Conservation (phyloP, 2,888 invertebrate genomes). For the Drosophila gaucha region DNA sequence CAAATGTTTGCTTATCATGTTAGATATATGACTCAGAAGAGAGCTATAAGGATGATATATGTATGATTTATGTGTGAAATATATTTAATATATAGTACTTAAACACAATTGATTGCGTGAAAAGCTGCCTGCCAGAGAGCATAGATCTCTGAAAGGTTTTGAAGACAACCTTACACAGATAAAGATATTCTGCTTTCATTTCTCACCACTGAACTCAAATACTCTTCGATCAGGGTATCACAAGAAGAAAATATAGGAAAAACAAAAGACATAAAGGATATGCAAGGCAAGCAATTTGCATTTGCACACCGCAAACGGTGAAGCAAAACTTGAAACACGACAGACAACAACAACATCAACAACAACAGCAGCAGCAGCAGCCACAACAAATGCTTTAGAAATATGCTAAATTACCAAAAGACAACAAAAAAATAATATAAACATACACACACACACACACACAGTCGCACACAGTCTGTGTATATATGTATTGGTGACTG, state of each 20-base stretch:
- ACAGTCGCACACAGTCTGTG: conserved; percentile 24
- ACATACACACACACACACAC: conserved; percentile 18
- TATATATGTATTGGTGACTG: not conserved
- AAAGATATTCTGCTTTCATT: too few species aligned
- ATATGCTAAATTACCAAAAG: conserved; percentile 80
- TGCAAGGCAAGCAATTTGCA: conserved; percentile 79
- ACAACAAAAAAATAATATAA: conserved; percentile 47
- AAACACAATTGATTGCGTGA: too few species aligned
- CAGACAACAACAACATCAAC: conserved; percentile 20
- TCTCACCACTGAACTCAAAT: too few species aligned
- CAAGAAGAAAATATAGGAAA: not conserved
- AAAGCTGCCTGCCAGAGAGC: too few species aligned
- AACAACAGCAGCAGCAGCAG: conserved; percentile 21
- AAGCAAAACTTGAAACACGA: conserved; percentile 72
- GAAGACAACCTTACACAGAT: too few species aligned
- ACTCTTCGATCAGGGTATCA: conserved; percentile 2
- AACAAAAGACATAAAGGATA: conserved; percentile 57
- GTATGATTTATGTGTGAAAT: too few species aligned
- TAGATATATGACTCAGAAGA: not conserved
- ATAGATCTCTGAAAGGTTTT: too few species aligned
- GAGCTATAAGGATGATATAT: too few species aligned
- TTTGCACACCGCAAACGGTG: conserved; percentile 79
- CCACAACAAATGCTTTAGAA: conserved; percentile 67
- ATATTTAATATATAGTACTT: too few species aligned
- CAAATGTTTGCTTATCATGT: not conserved